Evolutionary conservation across 2,888 invertebrate species (phyloP), one percentile per base, ranked within the genome.

Genomic region (Germaria angustata): DNA sequence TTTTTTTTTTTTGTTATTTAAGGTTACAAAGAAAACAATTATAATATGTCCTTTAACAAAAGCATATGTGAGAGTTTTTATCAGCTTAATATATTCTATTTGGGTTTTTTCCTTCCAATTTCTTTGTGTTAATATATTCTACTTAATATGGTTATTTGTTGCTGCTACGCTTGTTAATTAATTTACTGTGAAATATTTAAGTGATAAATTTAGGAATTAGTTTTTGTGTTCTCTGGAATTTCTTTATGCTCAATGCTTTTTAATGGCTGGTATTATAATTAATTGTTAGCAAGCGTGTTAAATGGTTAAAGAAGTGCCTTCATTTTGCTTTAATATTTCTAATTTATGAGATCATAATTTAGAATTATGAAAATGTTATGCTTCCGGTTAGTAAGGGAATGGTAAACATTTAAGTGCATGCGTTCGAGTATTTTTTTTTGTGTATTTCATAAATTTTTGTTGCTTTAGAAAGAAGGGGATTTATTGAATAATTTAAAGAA

Each of bases 101-200:
- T 9, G 32, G 15, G 41, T 22, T 55, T 44, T 55, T 41, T 24
- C 15, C 17, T 44, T 49, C n/a, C 9, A 55, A 44, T 32, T 49
- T 51, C 13, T 20, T 57, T 57, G 41, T 49, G 32, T 9, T 20
- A n/a, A 46, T 73, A 73, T 73, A 24, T 53, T 15, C n/a, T 28
- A 5, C 9, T 28, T 49, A 55, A 57, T 17, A 51, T 46, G 36
- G 13, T 65, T 49, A 65, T 80, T 73, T 63, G 61, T 78, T 80
- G 86, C 86, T 69, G 75, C 63, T 75, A 71, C 53, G 69, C 68
- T 75, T 79, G 86, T 87, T 88, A 89, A 88, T 87, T 88, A 89
- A 88, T 89, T 89, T 87, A 85, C 88, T 87, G 88, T 89, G 86
- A 88, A 88, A 87, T 88, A 87, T 87, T 51, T 86, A 85, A 79